A percentile compares a stretch with the other conserved stretches of the same genome.
These are phyloP conservation scores for Aromia moschata DNA, from an alignment of 2,888 invertebrate genomes.

Conservation along the genomic window DNA sequence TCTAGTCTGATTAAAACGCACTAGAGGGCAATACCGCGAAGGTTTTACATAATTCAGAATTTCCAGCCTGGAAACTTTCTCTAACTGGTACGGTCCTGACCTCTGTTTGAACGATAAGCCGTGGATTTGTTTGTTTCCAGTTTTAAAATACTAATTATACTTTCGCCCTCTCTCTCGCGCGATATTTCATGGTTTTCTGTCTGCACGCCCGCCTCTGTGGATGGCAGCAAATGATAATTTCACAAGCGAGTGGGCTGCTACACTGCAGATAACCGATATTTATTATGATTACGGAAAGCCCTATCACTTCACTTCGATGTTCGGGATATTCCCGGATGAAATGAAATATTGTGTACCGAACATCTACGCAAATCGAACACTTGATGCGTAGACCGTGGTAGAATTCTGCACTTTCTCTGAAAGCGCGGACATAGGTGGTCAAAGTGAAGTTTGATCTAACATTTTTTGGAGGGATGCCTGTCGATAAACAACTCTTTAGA, in stretches of 20 bases:
- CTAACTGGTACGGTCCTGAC: too few species aligned
- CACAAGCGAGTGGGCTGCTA: conserved; percentile 52
- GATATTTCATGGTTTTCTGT: conserved; percentile 36
- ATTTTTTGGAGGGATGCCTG: too few species aligned
- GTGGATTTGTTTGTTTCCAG: conserved; percentile 42
- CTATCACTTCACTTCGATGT: conserved; percentile 56
- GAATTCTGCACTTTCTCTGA: too few species aligned
- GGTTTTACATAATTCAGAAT: too few species aligned
- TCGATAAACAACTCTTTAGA: too few species aligned
- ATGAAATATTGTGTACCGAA: conserved; percentile 46
- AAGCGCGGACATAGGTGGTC: too few species aligned
- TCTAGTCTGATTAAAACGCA: too few species aligned
- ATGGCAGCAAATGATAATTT: conserved; percentile 52
- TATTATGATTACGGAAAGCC: conserved; percentile 57
- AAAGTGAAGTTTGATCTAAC: too few species aligned
- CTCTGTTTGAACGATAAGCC: conserved; percentile 30
- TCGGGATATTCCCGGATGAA: conserved; percentile 46
- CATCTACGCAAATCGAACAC: too few species aligned
- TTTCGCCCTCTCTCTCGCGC: conserved; percentile 37
- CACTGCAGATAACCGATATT: conserved; percentile 55
- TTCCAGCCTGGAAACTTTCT: too few species aligned
- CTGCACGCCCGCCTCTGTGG: conserved; percentile 39
- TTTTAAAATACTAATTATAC: conserved; percentile 50
- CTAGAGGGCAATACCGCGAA: too few species aligned
- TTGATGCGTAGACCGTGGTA: too few species aligned